A percentile compares a stretch with the other conserved stretches of the same genome.
phyloP scores from a whole-genome alignment of 2,888 invertebrate species.

The Eupithecia insigniata region DNA sequence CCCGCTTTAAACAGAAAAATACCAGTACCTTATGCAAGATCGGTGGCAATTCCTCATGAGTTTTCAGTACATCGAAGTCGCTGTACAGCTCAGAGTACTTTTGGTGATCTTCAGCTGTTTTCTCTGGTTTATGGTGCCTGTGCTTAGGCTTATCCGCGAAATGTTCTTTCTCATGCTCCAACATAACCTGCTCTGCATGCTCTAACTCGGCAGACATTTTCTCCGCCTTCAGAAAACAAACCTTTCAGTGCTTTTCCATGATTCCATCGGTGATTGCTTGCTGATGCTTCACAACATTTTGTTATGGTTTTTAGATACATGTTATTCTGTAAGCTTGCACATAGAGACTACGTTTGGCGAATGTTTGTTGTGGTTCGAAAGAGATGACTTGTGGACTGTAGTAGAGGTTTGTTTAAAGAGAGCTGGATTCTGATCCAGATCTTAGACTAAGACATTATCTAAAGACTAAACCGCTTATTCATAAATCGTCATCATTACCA shows the following conservation, averaged over 20 bases:
- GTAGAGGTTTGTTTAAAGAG: background rate
- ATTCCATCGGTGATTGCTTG: constrained; percentile 66
- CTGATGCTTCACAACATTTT: constrained; percentile 64
- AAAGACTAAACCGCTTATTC: too few relatives aligned
- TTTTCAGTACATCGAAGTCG: constrained; percentile 77
- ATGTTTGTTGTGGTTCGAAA: constrained; percentile 27
- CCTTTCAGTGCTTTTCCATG: constrained; percentile 69
- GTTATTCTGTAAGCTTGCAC: constrained; percentile 35
- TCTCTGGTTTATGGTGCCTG: constrained; percentile 60
- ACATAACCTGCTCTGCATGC: constrained; percentile 83
- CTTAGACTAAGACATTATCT: too few relatives aligned
- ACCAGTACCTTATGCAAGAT: constrained; percentile 73
- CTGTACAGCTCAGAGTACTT: constrained; percentile 78
- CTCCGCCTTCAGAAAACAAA: constrained; percentile 83
- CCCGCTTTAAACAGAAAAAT: constrained; percentile 17
- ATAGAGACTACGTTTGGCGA: constrained; percentile 25
- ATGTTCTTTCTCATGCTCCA: constrained; percentile 78
- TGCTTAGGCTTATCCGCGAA: constrained; percentile 68
- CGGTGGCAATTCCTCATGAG: constrained; percentile 70
- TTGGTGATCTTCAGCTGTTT: constrained; percentile 58
- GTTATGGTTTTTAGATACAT: constrained; percentile 64
- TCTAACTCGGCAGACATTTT: constrained; percentile 80
- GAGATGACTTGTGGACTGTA: background rate
- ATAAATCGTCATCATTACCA: too few relatives aligned
- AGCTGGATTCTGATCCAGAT: background rate